Evolutionary conservation across 2,797 vertebrate genomes (phyloP).

Genomic region (Agapornis canus): DNA sequence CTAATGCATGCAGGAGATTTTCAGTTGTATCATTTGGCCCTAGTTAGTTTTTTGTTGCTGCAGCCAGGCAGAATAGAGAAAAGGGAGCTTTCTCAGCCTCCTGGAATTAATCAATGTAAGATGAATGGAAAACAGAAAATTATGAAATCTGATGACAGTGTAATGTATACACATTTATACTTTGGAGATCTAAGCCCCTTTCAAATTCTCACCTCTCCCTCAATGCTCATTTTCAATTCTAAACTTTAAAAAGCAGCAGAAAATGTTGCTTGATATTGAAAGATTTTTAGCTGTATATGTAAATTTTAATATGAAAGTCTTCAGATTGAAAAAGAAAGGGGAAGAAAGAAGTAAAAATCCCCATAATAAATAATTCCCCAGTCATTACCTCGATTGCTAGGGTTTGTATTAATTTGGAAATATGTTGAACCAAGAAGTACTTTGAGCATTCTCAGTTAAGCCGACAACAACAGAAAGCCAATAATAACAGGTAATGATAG

Average conservation of each 20-base stretch:
- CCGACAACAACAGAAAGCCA: not conserved
- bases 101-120: not conserved
- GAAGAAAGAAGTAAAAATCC: accelerated
- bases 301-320: not conserved
- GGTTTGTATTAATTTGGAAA: not conserved
- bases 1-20: not conserved
- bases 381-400: not conserved
- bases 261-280: not conserved
- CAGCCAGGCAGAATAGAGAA: not conserved
- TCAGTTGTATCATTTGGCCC: not conserved
- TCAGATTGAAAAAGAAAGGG: not conserved
- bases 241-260: not conserved
- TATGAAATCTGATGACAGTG: not conserved
- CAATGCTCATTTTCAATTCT: not conserved
- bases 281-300: not conserved
- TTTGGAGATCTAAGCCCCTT: not conserved
- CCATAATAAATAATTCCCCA: not conserved
- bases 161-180: not conserved
- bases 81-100: not conserved
- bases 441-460: constrained; percentile 10
- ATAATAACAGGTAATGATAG: not conserved
- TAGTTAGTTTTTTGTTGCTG: not conserved
- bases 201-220: not conserved
- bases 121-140: not conserved
- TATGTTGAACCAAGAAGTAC: not conserved